Percentiles rank a stretch among this genome's conserved stretches.
Conservation (phyloP, 2,113 vertebrate species). For the Sarotherodon lohbergeri region DNA sequence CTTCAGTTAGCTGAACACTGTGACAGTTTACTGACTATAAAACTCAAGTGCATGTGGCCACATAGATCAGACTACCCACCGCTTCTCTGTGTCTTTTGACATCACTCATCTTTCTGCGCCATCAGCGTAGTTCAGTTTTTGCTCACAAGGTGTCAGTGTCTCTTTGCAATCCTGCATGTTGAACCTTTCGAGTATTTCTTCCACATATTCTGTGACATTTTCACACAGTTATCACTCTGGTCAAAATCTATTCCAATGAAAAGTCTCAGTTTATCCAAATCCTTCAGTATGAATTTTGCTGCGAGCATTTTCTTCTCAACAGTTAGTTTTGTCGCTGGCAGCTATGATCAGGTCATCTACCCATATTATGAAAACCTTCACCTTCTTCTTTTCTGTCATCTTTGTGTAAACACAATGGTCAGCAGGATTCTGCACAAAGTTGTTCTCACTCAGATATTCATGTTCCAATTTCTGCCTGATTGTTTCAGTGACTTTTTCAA, state of each 20-base stretch:
- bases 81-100: background rate
- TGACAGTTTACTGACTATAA: background rate
- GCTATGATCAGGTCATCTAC: background rate
- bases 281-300: background rate
- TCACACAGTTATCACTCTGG: background rate
- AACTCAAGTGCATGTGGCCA: background rate
- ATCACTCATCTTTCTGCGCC: too few relatives aligned
- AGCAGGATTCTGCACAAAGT: background rate
- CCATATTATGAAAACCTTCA: background rate
- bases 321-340: background rate
- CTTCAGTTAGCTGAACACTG: background rate
- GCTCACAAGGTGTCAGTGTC: rapidly evolving
- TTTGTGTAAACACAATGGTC: background rate
- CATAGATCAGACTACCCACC: background rate
- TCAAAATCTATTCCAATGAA: background rate
- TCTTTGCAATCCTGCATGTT: background rate
- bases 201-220: background rate
- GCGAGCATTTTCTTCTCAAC: background rate
- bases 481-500: background rate
- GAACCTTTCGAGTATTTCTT: background rate
- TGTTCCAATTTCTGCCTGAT: background rate
- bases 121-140: background rate
- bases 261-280: background rate
- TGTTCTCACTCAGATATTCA: background rate
- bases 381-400: background rate